Evolutionary conservation across 2,113 vertebrate species (phyloP).

Genomic region (Bungarus multicinctus): DNA sequence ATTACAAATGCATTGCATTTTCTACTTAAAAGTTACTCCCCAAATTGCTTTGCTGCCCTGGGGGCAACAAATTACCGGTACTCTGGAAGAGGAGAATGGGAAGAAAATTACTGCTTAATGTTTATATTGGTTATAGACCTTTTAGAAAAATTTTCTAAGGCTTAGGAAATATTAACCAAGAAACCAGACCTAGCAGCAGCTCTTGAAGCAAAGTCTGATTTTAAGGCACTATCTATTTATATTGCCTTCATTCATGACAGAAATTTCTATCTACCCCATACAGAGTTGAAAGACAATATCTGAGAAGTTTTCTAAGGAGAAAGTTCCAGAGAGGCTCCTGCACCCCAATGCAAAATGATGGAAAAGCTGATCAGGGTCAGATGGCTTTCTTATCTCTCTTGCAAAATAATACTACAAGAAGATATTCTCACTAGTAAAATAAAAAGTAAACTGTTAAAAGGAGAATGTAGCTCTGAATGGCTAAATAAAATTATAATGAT

Average conservation of each 20-base stretch:
- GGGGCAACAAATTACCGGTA: background rate
- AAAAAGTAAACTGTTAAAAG: background rate
- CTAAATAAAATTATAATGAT: background rate
- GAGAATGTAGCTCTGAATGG: background rate
- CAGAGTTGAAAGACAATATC: background rate
- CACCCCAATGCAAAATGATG: background rate
- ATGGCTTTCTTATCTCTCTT: background rate
- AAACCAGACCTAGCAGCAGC: background rate
- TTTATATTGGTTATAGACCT: background rate
- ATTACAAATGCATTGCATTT: background rate
- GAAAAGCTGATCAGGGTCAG: background rate
- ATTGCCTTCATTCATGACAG: background rate
- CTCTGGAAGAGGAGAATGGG: background rate
- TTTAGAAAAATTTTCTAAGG: background rate
- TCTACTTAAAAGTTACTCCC: background rate
- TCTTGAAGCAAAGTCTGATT: background rate
- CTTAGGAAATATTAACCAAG: background rate
- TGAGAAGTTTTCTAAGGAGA: background rate
- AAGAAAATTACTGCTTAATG: background rate
- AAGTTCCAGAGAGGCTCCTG: background rate
- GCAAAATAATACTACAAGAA: background rate
- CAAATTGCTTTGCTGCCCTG: background rate
- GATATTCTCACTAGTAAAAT: background rate
- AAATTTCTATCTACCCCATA: background rate
- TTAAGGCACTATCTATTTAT: background rate